These are phyloP conservation scores for Microctonus brassicae DNA, from an alignment of 2,888 invertebrate genomes.

Conservation along the genomic window DNA sequence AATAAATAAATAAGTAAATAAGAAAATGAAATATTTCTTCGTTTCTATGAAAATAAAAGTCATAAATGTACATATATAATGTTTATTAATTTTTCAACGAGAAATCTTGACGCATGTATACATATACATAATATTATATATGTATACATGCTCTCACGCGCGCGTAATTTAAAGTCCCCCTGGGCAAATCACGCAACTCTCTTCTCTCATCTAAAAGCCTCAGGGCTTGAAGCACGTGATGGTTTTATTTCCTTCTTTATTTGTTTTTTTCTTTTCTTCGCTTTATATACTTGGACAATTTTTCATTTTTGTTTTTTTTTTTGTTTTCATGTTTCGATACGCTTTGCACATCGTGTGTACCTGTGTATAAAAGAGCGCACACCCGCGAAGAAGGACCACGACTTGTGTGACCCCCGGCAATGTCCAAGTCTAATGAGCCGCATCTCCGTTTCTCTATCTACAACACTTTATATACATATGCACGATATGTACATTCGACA, in stretches of 20 bases:
- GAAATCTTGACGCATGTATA: not conserved
- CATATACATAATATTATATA: too few relatives aligned
- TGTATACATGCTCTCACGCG: not conserved
- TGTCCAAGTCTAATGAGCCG: conserved; percentile 16
- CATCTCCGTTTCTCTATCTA: not conserved
- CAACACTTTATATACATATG: not conserved
- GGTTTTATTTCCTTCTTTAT: not conserved
- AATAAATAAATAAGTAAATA: not conserved
- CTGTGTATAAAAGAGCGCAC: not conserved
- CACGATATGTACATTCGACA: not conserved
- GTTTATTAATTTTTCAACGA: not conserved
- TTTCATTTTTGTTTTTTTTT: too few relatives aligned
- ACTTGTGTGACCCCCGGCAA: not conserved
- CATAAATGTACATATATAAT: not conserved
- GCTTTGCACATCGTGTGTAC: not conserved
- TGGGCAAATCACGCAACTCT: not conserved
- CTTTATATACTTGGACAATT: not conserved
- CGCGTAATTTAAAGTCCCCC: conserved; percentile 1
- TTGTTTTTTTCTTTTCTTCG: not conserved
- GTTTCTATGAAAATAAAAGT: not conserved
- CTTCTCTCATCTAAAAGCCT: not conserved
- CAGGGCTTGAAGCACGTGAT: not conserved
- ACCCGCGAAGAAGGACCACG: not conserved
- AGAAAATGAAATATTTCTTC: not conserved
- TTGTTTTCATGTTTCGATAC: not conserved